Percentiles rank a stretch among this genome's conserved stretches.
Conservation (phyloP, 2,888 invertebrate genomes). For the Aleiodes alternator region DNA sequence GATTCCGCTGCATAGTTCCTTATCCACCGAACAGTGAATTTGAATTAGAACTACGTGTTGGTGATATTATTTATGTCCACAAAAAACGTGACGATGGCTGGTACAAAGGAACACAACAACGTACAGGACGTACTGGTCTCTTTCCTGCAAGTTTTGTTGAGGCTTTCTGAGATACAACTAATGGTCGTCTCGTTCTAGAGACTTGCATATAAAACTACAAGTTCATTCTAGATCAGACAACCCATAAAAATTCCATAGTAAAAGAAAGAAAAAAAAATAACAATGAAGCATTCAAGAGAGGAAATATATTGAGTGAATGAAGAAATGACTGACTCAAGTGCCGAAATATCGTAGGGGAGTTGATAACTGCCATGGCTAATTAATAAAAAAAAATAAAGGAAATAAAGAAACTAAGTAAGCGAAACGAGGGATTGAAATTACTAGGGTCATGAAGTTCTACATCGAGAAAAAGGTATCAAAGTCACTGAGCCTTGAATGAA, state of each 20-base stretch:
- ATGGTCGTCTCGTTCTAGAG: slow-evolving; percentile 71
- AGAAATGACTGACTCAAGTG: slow-evolving; percentile 35
- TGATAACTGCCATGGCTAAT: slow-evolving; percentile 45
- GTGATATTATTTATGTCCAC: slow-evolving; percentile 93
- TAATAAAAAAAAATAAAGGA: not conserved
- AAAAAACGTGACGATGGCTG: slow-evolving; percentile 96
- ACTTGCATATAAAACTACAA: slow-evolving; percentile 71
- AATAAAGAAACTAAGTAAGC: slow-evolving; percentile 28
- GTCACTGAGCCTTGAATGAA: no score
- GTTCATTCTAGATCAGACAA: slow-evolving; percentile 49
- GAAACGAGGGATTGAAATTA: slow-evolving; percentile 27
- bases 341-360: slow-evolving; percentile 15
- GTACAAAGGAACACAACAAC: slow-evolving; percentile 94
- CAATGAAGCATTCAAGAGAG: not conserved
- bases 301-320: slow-evolving; percentile 25
- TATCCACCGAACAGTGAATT: slow-evolving; percentile 97
- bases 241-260: slow-evolving; percentile 38
- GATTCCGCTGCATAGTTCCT: slow-evolving; percentile 94
- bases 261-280: slow-evolving; percentile 13
- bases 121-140: slow-evolving; percentile 94
- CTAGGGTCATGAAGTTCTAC: no score
- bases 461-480: no score
- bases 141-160: slow-evolving; percentile 97
- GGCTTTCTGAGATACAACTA: slow-evolving; percentile 77
- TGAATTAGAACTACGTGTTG: slow-evolving; percentile 92